These are phyloP conservation scores for Selenia dentaria DNA, from an alignment of 2,888 invertebrate genomes.

Conservation along the genomic window DNA sequence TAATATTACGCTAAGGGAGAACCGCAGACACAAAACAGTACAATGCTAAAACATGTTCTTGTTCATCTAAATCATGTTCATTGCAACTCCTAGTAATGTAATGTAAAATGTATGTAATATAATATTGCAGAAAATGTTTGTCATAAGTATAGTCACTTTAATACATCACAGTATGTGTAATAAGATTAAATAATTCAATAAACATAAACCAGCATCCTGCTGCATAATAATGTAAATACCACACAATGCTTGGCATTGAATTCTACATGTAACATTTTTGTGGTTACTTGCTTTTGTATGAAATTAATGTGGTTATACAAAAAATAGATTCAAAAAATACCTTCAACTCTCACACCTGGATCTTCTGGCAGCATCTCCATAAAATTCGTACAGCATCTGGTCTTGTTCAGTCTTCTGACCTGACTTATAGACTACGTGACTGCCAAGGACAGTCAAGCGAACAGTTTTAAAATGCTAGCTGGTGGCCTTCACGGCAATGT, in stretches of 20 bases:
- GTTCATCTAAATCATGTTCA: slow-evolving; percentile 7
- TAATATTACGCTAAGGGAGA: slow-evolving; percentile 48
- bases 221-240: slow-evolving; percentile 2
- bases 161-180: too few relatives aligned
- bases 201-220: slow-evolving; percentile 1
- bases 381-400: slow-evolving; percentile 79
- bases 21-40: slow-evolving; percentile 24
- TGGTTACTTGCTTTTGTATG: slow-evolving; percentile 46
- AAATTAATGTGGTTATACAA: slow-evolving; percentile 69
- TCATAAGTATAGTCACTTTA: background rate
- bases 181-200: background rate
- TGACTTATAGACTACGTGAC: slow-evolving; percentile 85
- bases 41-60: slow-evolving; percentile 8
- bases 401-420: slow-evolving; percentile 84
- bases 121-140: background rate
- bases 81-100: slow-evolving; percentile 1
- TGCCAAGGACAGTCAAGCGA: slow-evolving; percentile 84
- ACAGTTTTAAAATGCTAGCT: slow-evolving; percentile 82
- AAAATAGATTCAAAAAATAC: slow-evolving; percentile 82
- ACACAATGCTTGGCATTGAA: slow-evolving; percentile 16
- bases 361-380: slow-evolving; percentile 80
- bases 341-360: slow-evolving; percentile 75
- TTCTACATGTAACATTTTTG: slow-evolving; percentile 21
- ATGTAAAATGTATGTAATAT: background rate
- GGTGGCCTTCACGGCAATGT: slow-evolving; percentile 64